Evolutionary conservation across 2,113 vertebrate genomes (phyloP), one percentile per base, ranked within the genome.

Genomic region (Electrona antarctica): DNA sequence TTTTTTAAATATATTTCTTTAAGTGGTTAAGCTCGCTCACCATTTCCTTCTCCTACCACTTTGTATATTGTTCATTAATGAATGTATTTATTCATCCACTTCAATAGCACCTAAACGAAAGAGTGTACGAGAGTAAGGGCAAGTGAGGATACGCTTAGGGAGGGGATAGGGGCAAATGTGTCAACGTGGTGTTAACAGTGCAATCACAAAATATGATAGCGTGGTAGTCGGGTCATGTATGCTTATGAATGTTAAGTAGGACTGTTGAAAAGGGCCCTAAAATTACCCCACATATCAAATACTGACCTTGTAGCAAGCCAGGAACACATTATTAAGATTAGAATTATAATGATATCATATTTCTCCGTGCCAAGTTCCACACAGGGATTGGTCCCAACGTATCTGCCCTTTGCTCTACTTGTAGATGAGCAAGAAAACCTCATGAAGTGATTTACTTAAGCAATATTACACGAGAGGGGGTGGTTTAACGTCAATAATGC

Each of bases 231-330:
- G 90, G 87, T 92, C 89, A 91, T 74, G 82, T 76, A 68, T 65
- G 77, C 84, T 87, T 83, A 78, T 88, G 89, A 91, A 92, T 91
- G 84, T 85, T 91, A 88, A 91, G 80, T 71, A 89, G 79, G 73
- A 76, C 29, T 73, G 69, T 81, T 85, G 86, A 56, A 75, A 88
- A 87, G 84, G 80, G 64, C 80, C 73, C 74, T 76, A 80, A 64
- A 86, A 91, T 92, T 89, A 92, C 85, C 88, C 89, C 78, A 74
- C 70, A 89, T 88, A 90, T 87, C 78, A 85, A 84, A 89, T 61
- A 14, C 54, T 86, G 86, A 91, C 85, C 86, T 89, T 82, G 68
- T 50, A 71, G 12, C 21, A 51, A 79, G 10, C 67, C 67, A 60
- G 67, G 73, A 86, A 85, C 81, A 66, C 58, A 76, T 76, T 85